A percentile compares a stretch with the other conserved stretches of the same genome.
Conservation (phyloP, 2,113 vertebrate genomes). For the Cyanocitta stelleri region DNA sequence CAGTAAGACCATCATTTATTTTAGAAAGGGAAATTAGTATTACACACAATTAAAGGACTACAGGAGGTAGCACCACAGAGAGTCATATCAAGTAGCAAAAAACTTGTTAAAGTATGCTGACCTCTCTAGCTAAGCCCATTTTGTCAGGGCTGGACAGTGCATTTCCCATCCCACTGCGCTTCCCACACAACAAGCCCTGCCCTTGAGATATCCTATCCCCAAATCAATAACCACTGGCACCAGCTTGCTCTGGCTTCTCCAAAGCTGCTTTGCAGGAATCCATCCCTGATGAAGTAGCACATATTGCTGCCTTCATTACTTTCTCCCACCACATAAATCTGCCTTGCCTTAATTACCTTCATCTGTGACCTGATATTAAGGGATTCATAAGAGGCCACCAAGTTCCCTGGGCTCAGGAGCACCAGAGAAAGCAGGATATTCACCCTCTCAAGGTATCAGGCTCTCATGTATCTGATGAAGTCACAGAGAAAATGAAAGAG, state of each 20-base stretch:
- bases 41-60: background rate
- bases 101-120: background rate
- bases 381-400: background rate
- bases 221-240: constrained; percentile 8
- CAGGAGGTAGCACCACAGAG: background rate
- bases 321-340: background rate
- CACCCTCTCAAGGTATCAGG: background rate
- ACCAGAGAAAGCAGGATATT: background rate
- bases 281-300: background rate
- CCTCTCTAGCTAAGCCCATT: background rate
- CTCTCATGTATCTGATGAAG: fast-evolving
- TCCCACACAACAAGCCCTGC: background rate
- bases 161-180: background rate
- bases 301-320: background rate
- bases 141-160: background rate
- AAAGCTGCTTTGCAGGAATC: background rate
- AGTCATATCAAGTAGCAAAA: background rate
- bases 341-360: background rate
- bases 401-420: background rate
- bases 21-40: background rate
- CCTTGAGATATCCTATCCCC: background rate
- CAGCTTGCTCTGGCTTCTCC: background rate
- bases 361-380: background rate
- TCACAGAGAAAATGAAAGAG: background rate
- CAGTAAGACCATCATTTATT: background rate